These are phyloP conservation scores for Parnassius glacialis DNA, from an alignment of 2,888 invertebrate species.

Conservation along the genomic window DNA sequence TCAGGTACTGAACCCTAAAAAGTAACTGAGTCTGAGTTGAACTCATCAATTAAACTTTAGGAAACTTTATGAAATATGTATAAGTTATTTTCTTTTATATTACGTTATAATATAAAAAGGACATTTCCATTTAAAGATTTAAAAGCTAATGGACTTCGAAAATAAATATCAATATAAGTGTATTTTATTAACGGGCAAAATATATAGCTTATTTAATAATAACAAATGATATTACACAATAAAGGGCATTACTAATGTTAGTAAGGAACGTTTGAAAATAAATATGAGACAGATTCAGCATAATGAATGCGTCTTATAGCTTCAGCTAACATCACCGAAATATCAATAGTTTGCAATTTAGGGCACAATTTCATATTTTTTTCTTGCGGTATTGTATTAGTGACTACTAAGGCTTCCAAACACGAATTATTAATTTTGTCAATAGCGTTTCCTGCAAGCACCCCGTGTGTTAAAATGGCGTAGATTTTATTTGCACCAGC, in stretches of 20 bases:
- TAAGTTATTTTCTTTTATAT: neutral
- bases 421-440: conserved; percentile 91
- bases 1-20: too few relatives aligned
- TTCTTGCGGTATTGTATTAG: conserved; percentile 95
- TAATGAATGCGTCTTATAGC: conserved; percentile 99
- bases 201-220: too few relatives aligned
- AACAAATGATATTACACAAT: neutral
- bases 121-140: too few relatives aligned
- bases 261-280: conserved; percentile 98
- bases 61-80: too few relatives aligned
- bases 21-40: too few relatives aligned
- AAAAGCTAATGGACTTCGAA: too few relatives aligned
- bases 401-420: conserved; percentile 94
- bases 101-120: neutral
- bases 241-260: conserved; percentile 50
- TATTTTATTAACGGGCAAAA: too few relatives aligned
- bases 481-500: conserved; percentile 93
- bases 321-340: conserved; percentile 99
- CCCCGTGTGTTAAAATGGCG: conserved; percentile 94
- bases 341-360: conserved; percentile 94
- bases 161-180: too few relatives aligned
- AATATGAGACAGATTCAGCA: conserved; percentile 98
- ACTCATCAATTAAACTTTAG: too few relatives aligned
- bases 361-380: conserved; percentile 90
- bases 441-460: conserved; percentile 94